Conservation (phyloP, 2,113 vertebrate genomes). For the Procavia capensis region DNA sequence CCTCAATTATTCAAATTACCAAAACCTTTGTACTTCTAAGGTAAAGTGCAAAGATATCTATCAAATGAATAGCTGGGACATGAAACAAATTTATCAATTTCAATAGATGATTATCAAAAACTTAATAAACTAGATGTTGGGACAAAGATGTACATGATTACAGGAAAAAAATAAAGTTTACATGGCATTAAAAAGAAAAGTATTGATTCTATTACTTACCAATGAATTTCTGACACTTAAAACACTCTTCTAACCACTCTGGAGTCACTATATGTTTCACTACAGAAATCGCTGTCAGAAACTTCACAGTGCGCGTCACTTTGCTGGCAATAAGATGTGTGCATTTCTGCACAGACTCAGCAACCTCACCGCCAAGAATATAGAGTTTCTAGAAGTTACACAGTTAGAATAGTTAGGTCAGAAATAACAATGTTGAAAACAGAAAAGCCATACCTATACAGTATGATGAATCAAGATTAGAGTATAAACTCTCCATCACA, state of each 20-base stretch:
- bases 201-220: slow-evolving; percentile 83
- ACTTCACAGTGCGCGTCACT: slow-evolving; percentile 97
- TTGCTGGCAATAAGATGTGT: slow-evolving; percentile 96
- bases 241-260: slow-evolving; percentile 98
- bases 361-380: slow-evolving; percentile 95
- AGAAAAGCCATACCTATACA: fast-evolving
- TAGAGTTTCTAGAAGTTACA: slow-evolving; percentile 91
- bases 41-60: not conserved
- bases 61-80: not conserved
- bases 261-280: slow-evolving; percentile 96
- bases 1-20: not conserved
- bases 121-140: not conserved
- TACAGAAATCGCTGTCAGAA: slow-evolving; percentile 96
- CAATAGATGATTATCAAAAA: not conserved
- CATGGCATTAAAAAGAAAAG: not conserved
- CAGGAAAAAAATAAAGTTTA: too few relatives aligned
- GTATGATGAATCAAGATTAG: too few relatives aligned
- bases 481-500: not conserved
- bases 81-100: too few relatives aligned
- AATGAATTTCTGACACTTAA: slow-evolving; percentile 95
- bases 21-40: not conserved
- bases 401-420: slow-evolving; percentile 50
- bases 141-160: not conserved
- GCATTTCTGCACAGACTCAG: slow-evolving; percentile 93
- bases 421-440: not conserved